phyloP scores from a whole-genome alignment of 2,888 invertebrate genomes.

The Pandemis heparana region DNA sequence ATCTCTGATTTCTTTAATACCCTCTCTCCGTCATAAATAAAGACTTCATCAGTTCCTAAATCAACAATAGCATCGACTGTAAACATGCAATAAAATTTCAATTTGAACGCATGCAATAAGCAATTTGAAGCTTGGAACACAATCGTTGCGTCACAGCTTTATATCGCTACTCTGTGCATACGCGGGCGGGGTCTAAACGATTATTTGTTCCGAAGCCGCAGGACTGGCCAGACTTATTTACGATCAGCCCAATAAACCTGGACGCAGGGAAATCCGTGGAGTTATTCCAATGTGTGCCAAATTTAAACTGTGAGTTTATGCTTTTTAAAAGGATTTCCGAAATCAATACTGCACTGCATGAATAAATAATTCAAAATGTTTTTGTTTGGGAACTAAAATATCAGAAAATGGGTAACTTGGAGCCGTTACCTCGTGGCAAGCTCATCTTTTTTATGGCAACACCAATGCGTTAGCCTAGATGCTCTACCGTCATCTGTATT shows the following conservation, averaged over 20 bases:
- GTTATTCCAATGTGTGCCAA: slow-evolving; percentile 52
- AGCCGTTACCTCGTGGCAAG: too few relatives aligned
- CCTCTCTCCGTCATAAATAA: not conserved
- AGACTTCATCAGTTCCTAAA: not conserved
- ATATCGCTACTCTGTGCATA: slow-evolving; percentile 42
- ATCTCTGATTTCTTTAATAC: too few relatives aligned
- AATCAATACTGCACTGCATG: too few relatives aligned
- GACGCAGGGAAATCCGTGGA: slow-evolving; percentile 54
- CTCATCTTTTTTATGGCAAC: too few relatives aligned
- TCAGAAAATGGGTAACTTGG: too few relatives aligned
- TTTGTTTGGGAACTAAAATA: too few relatives aligned
- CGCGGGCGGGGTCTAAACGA: slow-evolving; percentile 50
- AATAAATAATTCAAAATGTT: too few relatives aligned
- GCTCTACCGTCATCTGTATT: too few relatives aligned
- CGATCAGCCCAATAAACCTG: slow-evolving; percentile 57
- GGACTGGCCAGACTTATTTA: slow-evolving; percentile 57
- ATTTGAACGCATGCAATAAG: slow-evolving; percentile 9
- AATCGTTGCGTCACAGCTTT: slow-evolving; percentile 5
- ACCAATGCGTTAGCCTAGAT: too few relatives aligned
- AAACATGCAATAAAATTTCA: slow-evolving; percentile 4
- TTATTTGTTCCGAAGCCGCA: slow-evolving; percentile 59
- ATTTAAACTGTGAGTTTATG: slow-evolving; percentile 40
- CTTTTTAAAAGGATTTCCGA: not conserved
- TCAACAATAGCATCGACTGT: slow-evolving; percentile 2
- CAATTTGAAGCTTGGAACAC: not conserved